phyloP scores from a whole-genome alignment of 2,797 vertebrate genomes.

The Philypnodon macrostomus region DNA sequence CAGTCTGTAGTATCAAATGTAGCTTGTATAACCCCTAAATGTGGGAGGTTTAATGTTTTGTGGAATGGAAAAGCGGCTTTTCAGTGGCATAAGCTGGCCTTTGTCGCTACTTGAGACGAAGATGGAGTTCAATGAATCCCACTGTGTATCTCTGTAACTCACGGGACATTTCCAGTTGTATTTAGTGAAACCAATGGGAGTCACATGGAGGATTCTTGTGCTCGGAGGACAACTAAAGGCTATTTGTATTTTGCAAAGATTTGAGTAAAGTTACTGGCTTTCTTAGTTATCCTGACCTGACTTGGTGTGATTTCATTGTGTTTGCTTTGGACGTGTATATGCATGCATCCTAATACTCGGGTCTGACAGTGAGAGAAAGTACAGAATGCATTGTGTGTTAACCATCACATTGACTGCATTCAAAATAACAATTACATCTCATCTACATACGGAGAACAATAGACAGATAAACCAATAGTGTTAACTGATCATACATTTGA shows the following conservation, averaged over 20 bases:
- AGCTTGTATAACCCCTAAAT: slow-evolving; percentile 88
- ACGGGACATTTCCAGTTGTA: slow-evolving; percentile 98
- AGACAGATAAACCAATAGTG: too few species aligned
- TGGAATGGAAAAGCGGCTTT: slow-evolving; percentile 86
- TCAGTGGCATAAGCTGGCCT: slow-evolving; percentile 98
- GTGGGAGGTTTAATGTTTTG: slow-evolving; percentile 82
- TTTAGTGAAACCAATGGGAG: slow-evolving; percentile 91
- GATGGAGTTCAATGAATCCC: slow-evolving; percentile 93
- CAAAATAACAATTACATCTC: too few species aligned
- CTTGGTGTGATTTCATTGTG: slow-evolving; percentile 78
- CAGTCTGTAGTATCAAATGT: slow-evolving; percentile 86
- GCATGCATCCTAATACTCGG: slow-evolving; percentile 26
- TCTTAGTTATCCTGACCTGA: slow-evolving; percentile 90
- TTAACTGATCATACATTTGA: too few species aligned
- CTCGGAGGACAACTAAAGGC: slow-evolving; percentile 84
- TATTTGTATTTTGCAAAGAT: slow-evolving; percentile 99
- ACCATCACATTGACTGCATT: too few species aligned
- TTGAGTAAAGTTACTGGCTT: slow-evolving; percentile 99
- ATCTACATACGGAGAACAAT: too few species aligned
- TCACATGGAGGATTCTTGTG: slow-evolving; percentile 91
- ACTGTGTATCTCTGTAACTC: slow-evolving; percentile 96
- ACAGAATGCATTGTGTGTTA: not conserved
- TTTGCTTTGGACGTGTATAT: slow-evolving; percentile 53
- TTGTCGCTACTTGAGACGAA: slow-evolving; percentile 97
- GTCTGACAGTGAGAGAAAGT: not conserved